Evolutionary conservation across 2,797 vertebrate species (phyloP), one percentile per base, ranked within the genome.

Genomic region (Pangasius sanitwongsei): DNA sequence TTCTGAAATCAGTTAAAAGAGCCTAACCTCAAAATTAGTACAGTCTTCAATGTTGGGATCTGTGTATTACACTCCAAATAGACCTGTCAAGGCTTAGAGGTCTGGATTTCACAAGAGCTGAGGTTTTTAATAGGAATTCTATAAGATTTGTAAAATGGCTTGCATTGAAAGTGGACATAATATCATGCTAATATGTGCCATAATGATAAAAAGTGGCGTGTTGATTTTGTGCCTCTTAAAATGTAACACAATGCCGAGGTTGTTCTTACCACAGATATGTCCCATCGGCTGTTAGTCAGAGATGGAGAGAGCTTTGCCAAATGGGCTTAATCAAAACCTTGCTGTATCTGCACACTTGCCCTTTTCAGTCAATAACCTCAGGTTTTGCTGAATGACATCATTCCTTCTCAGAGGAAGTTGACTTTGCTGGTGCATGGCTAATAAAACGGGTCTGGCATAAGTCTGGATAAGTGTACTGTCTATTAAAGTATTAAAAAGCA

Each of bases 1-100:
- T 70, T 89, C 31, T 48, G 81, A 81, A 93, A 90, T 94, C 87
- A 93, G 93, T 94, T 92, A 92, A 89, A 87, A 37, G 90, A 91
- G 88, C 82, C 90, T 92, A 93, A 95, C 88, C 92, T 94, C 91
- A 93, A 92, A 89, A 90, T 91, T 86, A 89, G 89, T 81, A 78
- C 87, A 41, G 15, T 89, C 84, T 84, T 91, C 69, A 88, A 86
- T 81, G 75, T 80, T 86, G 59, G 70, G 25, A 83, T 44, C 7
- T 65, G 50, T 65, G 63, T 11, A 67, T 57, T 57, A 48, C 20
- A 16, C 18, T 82, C 34, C 63, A 84, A 59, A 78, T 57, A 31
- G 23, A 67, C 18, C 37, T 78, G 20, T 12, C 23, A 84, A 87
- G 37, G 65, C 48, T 28, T 57, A 25, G 25, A 85, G 59, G 57